Base-by-base conservation (phyloP, 2,113 vertebrate genomes). In the Dinomys branickii region DNA sequence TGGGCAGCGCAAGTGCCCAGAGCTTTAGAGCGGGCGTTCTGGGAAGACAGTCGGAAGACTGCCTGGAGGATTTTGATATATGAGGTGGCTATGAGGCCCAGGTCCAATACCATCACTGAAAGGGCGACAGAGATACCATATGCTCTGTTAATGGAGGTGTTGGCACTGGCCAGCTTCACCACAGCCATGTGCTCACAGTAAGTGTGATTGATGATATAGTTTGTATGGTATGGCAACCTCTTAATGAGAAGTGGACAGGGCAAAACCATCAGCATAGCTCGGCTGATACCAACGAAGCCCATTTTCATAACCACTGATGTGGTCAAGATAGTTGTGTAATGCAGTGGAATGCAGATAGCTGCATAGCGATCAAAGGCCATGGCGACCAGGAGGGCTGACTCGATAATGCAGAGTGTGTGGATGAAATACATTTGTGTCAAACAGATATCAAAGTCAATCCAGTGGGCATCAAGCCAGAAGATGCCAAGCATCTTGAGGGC, bases 111-210 rank as follows among this genome's bases (percentile, higher is more conserved):
- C 38, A 82, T 90, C 9, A 97, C 95, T 38, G 88, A 95, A 41
- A 98, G 85, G 44, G 95, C 95, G n/a, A 95, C 92, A 11, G 52
- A 94, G 13, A 98, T 95, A 4, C 98, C 98, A 38, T 97, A 98
- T 28, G 13, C 35, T 85, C 94, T 92, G 44, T 97, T 98, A 20
- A 98, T 26, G 4, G n/a, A 22, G 7, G 95, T 98, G 17, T 97
- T 95, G 41, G 95, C 88, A 80, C 89, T 97, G 17, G 97, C 98
- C 89, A 98, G 38, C n/a, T 97, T 97, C 59, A 98, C 97, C 52
- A 98, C 85, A 35, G 96, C 94, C 97, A 98, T 98, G 83, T 98
- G 97, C 28, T 97, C 94, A 96, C 97, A 98, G 16, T 97, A 98
- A 1, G 96, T 81, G 73, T 98, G 98, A 24, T 77, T 44, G 11